A percentile compares a stretch with the other conserved stretches of the same genome.
These are phyloP conservation scores for Eulemur rubriventer DNA, from an alignment of 2,797 vertebrate species.

Conservation along the genomic window DNA sequence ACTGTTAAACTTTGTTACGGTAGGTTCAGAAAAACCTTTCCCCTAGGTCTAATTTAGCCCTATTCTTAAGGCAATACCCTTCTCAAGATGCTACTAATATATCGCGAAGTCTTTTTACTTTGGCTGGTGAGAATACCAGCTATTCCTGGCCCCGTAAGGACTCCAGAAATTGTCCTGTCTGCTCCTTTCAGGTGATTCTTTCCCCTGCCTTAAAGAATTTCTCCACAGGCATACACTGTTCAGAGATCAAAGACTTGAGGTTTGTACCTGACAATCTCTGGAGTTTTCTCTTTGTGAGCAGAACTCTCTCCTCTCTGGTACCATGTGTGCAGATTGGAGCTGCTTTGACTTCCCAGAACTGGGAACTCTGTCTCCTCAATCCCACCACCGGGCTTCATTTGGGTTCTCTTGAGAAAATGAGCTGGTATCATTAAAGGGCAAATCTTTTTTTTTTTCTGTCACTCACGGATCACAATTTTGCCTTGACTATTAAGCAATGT, in stretches of 20 bases:
- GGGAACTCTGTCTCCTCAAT: background rate
- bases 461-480: background rate
- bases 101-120: background rate
- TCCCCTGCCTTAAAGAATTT: background rate
- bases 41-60: background rate
- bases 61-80: background rate
- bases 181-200: background rate
- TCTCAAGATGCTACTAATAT: background rate
- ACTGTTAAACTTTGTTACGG: background rate
- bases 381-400: background rate
- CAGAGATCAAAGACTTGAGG: background rate
- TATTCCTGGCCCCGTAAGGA: background rate
- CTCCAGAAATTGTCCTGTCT: background rate
- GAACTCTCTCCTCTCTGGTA: background rate
- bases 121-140: background rate
- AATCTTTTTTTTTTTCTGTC: background rate
- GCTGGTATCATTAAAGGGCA: accelerated
- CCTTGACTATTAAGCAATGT: background rate
- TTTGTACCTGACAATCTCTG: background rate
- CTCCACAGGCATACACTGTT: background rate
- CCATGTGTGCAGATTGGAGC: background rate
- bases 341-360: background rate
- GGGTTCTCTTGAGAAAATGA: background rate
- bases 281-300: background rate
- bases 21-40: background rate